phyloP scores from a whole-genome alignment of 2,113 vertebrate species.

The Myrmecobius fasciatus region DNA sequence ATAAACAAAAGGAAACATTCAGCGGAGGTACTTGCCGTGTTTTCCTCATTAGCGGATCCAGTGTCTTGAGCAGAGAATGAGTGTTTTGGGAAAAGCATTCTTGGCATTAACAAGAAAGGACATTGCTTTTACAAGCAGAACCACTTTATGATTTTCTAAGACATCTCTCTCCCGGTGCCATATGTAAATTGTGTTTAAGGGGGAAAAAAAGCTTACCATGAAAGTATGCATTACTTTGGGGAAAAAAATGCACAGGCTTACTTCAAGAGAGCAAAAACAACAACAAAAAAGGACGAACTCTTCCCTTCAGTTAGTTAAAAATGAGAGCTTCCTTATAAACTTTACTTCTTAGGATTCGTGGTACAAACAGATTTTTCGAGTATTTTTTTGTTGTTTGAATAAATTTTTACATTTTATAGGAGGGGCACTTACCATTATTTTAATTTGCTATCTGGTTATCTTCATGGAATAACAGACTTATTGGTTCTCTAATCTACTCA shows the following conservation, averaged over 20 bases:
- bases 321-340: constrained; percentile 59
- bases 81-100: constrained; percentile 80
- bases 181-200: constrained; percentile 77
- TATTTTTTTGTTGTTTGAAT: constrained; percentile 45
- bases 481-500: constrained; percentile 25
- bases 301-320: constrained; percentile 65
- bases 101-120: constrained; percentile 84
- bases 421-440: constrained; percentile 21
- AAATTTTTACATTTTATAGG: constrained; percentile 10
- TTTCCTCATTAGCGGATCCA: constrained; percentile 84
- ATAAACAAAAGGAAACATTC: constrained; percentile 84
- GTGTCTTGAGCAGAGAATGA: constrained; percentile 80
- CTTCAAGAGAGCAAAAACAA: constrained; percentile 69
- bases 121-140: constrained; percentile 83
- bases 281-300: constrained; percentile 72
- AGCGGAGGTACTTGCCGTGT: constrained; percentile 77
- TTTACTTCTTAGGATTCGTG: constrained; percentile 54
- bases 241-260: constrained; percentile 65
- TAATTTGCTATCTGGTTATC: neutral
- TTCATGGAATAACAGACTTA: neutral
- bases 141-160: constrained; percentile 79
- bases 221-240: constrained; percentile 77
- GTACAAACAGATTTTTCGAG: constrained; percentile 44
- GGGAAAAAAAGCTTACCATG: constrained; percentile 65
- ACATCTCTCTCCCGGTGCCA: constrained; percentile 79